Conservation (phyloP, 1,140 invertebrate species). For the Zaprionus gabonicus region DNA sequence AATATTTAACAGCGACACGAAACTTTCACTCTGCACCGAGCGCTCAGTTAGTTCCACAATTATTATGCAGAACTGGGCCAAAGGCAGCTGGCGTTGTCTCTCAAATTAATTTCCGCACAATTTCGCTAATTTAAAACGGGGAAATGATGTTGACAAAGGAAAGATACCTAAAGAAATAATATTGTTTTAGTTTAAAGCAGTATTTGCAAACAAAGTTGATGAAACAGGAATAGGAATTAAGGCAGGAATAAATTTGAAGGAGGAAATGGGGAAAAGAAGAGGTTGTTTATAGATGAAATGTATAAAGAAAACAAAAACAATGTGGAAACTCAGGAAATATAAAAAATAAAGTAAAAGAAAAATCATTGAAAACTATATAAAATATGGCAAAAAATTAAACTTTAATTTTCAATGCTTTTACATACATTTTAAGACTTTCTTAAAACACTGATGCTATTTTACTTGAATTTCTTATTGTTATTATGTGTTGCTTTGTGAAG, state of each 20-base stretch:
- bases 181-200: neutral
- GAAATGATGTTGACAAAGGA: neutral
- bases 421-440: too few relatives aligned
- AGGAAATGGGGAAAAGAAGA: neutral
- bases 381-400: too few relatives aligned
- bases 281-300: neutral
- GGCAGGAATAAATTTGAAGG: neutral
- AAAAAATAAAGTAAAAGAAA: neutral
- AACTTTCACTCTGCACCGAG: slow-evolving; percentile 39
- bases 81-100: slow-evolving; percentile 5
- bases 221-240: neutral
- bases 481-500: too few relatives aligned
- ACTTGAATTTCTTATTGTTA: too few relatives aligned
- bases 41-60: slow-evolving; percentile 13
- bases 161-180: neutral
- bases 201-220: neutral
- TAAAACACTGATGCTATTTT: too few relatives aligned
- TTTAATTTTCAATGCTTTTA: too few relatives aligned
- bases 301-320: neutral
- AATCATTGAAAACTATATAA: too few relatives aligned
- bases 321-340: neutral
- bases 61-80: slow-evolving; percentile 31
- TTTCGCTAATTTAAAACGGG: slow-evolving; percentile 10
- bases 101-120: slow-evolving; percentile 9
- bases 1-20: slow-evolving; percentile 52